Conservation (phyloP, 1,140 invertebrate species). For the Schlechtendalia chinensis region DNA sequence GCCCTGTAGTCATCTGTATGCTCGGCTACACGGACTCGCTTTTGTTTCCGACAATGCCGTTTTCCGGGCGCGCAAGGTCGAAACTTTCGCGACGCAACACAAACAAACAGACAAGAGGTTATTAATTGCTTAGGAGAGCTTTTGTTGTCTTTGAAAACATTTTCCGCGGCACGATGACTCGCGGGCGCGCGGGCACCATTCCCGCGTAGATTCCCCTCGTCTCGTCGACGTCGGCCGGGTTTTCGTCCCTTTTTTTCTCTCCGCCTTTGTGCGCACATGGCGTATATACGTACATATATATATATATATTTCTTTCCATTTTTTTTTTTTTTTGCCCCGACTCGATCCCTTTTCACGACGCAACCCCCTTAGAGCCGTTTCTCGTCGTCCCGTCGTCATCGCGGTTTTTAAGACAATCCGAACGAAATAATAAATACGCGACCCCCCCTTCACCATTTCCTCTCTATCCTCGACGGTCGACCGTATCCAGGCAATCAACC, state of each 20-base stretch:
- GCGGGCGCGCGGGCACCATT: neutral
- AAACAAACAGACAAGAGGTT: slow-evolving; percentile 45
- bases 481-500: too few relatives aligned
- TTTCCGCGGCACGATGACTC: slow-evolving; percentile 9
- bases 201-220: neutral
- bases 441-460: neutral
- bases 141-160: slow-evolving; percentile 48
- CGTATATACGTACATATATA: neutral
- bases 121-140: slow-evolving; percentile 48
- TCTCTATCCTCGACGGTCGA: too few relatives aligned
- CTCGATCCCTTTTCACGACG: neutral
- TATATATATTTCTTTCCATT: too few relatives aligned
- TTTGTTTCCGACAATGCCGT: slow-evolving; percentile 2
- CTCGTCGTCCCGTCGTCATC: too few relatives aligned
- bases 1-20: neutral
- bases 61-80: neutral
- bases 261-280: neutral
- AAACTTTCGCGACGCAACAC: slow-evolving; percentile 24
- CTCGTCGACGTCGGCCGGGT: neutral
- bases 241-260: slow-evolving; percentile 3
- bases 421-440: slow-evolving; percentile 4
- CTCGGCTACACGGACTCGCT: too few relatives aligned
- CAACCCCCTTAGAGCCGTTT: neutral
- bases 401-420: slow-evolving; percentile 12
- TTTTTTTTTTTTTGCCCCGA: neutral